Conservation (phyloP, 2,888 invertebrate genomes). For the Volucella zonaria region DNA sequence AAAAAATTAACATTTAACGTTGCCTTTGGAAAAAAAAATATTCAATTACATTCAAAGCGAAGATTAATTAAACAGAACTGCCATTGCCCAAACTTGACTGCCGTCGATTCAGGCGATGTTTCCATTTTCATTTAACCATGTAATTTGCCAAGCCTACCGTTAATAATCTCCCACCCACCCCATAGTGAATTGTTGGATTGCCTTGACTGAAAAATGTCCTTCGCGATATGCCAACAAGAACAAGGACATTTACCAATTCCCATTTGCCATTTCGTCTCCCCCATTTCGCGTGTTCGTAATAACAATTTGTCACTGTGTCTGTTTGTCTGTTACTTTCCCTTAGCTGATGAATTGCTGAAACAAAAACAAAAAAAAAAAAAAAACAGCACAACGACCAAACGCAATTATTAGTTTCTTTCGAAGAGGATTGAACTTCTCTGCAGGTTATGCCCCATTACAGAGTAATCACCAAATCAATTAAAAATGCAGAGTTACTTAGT, state of each 20-base stretch:
- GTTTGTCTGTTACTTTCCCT: not conserved
- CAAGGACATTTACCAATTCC: constrained; percentile 37
- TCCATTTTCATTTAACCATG: constrained; percentile 65
- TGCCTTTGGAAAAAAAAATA: constrained; percentile 45
- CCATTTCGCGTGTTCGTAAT: constrained; percentile 55
- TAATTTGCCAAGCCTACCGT: constrained; percentile 67
- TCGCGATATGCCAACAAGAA: not conserved
- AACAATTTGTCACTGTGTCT: constrained; percentile 55
- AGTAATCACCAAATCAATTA: constrained; percentile 58
- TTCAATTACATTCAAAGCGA: constrained; percentile 66
- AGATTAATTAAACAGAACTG: constrained; percentile 68
- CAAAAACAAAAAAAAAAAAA: too few species aligned
- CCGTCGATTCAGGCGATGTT: constrained; percentile 43
- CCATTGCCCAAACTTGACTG: constrained; percentile 36
- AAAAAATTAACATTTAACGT: constrained; percentile 61
- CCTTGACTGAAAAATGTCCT: constrained; percentile 41
- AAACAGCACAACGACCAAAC: constrained; percentile 49
- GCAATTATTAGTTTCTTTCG: constrained; percentile 60
- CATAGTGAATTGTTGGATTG: constrained; percentile 25
- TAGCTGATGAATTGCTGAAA: constrained; percentile 39
- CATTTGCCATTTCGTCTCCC: constrained; percentile 26
- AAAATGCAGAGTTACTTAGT: constrained; percentile 41
- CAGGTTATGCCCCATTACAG: constrained; percentile 41
- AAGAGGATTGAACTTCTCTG: constrained; percentile 33
- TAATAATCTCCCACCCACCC: constrained; percentile 50